These are phyloP conservation scores for Eilema sororculum DNA, from an alignment of 2,888 invertebrate species.

Conservation along the genomic window DNA sequence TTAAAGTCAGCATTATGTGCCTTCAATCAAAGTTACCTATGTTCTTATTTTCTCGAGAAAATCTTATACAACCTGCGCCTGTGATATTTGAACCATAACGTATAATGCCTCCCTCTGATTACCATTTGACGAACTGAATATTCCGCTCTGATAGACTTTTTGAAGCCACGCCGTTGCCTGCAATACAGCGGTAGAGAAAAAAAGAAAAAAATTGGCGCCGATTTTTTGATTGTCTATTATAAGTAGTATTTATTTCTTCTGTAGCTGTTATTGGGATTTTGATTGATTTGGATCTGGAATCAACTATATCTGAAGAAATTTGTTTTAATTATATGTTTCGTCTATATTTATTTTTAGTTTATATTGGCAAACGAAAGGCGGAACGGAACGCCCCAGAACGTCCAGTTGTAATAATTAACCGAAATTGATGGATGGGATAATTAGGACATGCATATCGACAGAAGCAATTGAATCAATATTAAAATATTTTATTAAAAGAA, in stretches of 20 bases:
- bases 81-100: conserved; percentile 85
- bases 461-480: neutral
- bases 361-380: no score
- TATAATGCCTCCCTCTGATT: conserved; percentile 82
- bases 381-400: no score
- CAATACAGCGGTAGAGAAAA: conserved; percentile 68
- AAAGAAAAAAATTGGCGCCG: conserved; percentile 67
- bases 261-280: conserved; percentile 56
- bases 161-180: conserved; percentile 71
- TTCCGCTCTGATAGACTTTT: conserved; percentile 81
- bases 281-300: conserved; percentile 58
- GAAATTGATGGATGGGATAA: no score
- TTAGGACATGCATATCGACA: no score
- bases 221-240: conserved; percentile 59
- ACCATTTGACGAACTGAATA: conserved; percentile 84
- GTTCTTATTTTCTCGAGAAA: conserved; percentile 75
- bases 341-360: no score
- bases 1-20: conserved; percentile 36
- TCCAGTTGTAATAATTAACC: no score
- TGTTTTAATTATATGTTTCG: no score
- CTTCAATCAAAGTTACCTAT: conserved; percentile 62
- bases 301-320: neutral
- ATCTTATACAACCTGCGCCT: conserved; percentile 67
- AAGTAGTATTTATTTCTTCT: conserved; percentile 43
- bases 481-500: neutral